Percentiles rank a stretch among this genome's conserved stretches.
Evolutionary conservation across 2,888 invertebrate genomes (phyloP).

Genomic region (Branchipolynoe longqiensis): DNA sequence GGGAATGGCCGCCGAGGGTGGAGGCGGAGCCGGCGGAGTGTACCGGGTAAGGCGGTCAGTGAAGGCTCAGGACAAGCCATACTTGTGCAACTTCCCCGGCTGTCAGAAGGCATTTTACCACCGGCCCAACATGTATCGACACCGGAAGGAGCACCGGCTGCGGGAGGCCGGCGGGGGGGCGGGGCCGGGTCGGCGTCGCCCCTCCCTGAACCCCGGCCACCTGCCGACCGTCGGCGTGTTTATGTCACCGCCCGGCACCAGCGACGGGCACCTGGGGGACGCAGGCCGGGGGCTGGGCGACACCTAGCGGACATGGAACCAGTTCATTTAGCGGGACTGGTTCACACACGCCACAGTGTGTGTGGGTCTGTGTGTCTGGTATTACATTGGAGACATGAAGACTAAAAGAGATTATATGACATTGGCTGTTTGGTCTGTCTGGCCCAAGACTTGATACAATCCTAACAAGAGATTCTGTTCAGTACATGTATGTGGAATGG

Average conservation of each 20-base stretch:
- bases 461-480: too few species aligned
- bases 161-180: neutral
- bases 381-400: too few species aligned
- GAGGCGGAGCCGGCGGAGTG: neutral
- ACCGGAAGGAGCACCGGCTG: conserved; percentile 25
- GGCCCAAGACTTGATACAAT: too few species aligned
- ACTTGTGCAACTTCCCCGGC: conserved; percentile 53
- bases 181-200: neutral
- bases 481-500: too few species aligned
- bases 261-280: too few species aligned
- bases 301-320: too few species aligned
- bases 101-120: conserved; percentile 57
- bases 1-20: neutral
- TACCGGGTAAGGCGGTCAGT: conserved; percentile 38
- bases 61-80: conserved; percentile 53
- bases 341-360: too few species aligned
- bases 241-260: conserved; percentile 6
- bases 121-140: conserved; percentile 51
- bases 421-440: too few species aligned
- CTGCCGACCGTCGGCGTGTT: conserved; percentile 27
- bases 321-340: too few species aligned
- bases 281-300: too few species aligned
- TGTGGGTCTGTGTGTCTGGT: too few species aligned
- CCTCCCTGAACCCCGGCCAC: neutral
- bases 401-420: too few species aligned